Evolutionary conservation across 1,140 invertebrate genomes (phyloP), one percentile per base, ranked within the genome.

Genomic region (Homarus americanus): DNA sequence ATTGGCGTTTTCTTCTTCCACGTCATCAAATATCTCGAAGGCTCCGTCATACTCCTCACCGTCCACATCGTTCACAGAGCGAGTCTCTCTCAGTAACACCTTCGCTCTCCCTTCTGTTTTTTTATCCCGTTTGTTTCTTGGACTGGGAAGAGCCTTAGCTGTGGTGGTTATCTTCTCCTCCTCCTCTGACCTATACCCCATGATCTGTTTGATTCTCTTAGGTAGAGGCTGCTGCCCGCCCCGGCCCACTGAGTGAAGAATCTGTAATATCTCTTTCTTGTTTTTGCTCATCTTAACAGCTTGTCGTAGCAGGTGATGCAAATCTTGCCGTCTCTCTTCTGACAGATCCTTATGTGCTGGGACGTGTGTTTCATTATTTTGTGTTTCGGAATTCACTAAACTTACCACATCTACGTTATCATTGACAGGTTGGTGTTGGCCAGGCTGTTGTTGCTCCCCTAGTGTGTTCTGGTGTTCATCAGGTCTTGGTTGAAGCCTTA

Each of bases 251-350:
- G 73, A 40, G 41, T 90, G 87, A 36, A 92, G 75, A 15, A 86
- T 76, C 34, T 49, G 53, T n/a, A 90, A 84, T 17, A 92, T 86
- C 82, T 92, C 91, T 49, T 92, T 86, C 53, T 92, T 92, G 76
- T 63, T 72, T 53, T 90, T 92, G 63, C 91, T 92, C 41, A 92
- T 58, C n/a, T 58, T 83, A 20, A 90, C 32, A 15, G 75, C 91
- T 32, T 82, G 49, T 44, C 85, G 75, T 24, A 92, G 49, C 15
- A 92, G 80, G 0, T 80, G 41, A 10, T 82, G 69, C 63, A 92
- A 53, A 44, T 92, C 49, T 32, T 78, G 40, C 34, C 82, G 87
- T n/a, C 91, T 75, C 80, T 92, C 91, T 28, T 85, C 84, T 10
- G 91, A 91, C 10, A 10, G n/a, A 32, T 69, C 28, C 5, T 32